Percentiles rank a stretch among this genome's conserved stretches.
Conservation (phyloP, 92 coral and sea anemone genomes). For the Palythoa heliodiscus region DNA sequence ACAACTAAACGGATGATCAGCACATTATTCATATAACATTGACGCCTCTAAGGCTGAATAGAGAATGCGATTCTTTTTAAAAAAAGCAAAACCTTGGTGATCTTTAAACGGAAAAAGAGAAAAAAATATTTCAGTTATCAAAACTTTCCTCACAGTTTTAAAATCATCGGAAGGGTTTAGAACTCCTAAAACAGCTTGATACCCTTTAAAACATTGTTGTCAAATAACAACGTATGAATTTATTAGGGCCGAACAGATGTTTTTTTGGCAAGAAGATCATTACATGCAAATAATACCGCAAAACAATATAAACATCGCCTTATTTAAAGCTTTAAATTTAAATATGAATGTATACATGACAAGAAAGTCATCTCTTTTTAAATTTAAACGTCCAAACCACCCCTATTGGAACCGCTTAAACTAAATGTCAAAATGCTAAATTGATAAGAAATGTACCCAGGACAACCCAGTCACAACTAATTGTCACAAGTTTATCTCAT, state of each 20-base stretch:
- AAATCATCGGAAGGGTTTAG: background rate
- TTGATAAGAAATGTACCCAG: too few species aligned
- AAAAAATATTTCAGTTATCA: too few species aligned
- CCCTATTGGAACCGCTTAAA: too few species aligned
- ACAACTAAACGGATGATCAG: background rate
- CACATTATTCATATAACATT: background rate
- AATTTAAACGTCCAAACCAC: background rate
- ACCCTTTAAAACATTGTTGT: background rate
- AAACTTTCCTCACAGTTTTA: too few species aligned
- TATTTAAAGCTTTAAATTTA: background rate
- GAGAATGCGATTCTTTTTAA: background rate
- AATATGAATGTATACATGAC: background rate
- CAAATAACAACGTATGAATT: background rate
- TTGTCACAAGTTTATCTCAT: too few species aligned
- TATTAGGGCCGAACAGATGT: background rate
- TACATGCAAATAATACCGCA: background rate
- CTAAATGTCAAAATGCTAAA: too few species aligned
- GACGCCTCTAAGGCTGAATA: background rate
- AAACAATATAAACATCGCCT: background rate
- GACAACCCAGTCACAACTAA: too few species aligned
- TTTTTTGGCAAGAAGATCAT: background rate
- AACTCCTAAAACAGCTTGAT: background rate
- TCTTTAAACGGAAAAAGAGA: too few species aligned
- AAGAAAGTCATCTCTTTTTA: background rate
- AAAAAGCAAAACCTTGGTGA: background rate